These are phyloP conservation scores for Theocolax elegans DNA, from an alignment of 1,140 invertebrate genomes.

Conservation along the genomic window DNA sequence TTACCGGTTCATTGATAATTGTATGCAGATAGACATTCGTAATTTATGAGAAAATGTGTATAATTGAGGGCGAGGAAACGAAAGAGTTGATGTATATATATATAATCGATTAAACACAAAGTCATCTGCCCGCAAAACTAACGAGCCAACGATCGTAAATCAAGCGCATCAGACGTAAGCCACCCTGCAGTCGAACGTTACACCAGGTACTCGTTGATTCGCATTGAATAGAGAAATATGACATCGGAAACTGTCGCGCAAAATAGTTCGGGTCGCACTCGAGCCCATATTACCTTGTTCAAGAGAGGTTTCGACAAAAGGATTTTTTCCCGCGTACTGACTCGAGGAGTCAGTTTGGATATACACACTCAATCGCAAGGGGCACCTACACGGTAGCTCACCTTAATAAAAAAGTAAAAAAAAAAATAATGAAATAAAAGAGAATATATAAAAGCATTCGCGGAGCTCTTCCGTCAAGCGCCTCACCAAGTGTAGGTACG, in stretches of 20 bases:
- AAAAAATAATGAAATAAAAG: too few relatives aligned
- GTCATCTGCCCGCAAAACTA: too few relatives aligned
- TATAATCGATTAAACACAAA: too few relatives aligned
- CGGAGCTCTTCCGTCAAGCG: neutral
- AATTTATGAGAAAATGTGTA: too few relatives aligned
- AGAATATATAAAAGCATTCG: constrained; percentile 36
- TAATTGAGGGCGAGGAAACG: too few relatives aligned
- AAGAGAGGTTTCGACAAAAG: neutral
- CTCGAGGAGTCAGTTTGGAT: constrained; percentile 7
- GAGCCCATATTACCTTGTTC: neutral
- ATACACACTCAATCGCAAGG: constrained; percentile 12
- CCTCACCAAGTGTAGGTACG: neutral
- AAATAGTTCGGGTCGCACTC: too few relatives aligned
- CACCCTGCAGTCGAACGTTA: neutral
- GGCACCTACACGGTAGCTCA: too few relatives aligned
- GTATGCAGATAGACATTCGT: too few relatives aligned
- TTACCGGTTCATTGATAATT: too few relatives aligned
- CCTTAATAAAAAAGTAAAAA: too few relatives aligned
- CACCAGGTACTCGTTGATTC: neutral
- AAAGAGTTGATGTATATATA: too few relatives aligned
- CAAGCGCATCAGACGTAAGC: neutral
- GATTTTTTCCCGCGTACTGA: constrained; percentile 18
- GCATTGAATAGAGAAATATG: constrained; percentile 10
- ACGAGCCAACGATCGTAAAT: too few relatives aligned
- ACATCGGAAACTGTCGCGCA: neutral